Conservation (phyloP, 2,797 vertebrate species). For the Petrocephalus schoutedeni region DNA sequence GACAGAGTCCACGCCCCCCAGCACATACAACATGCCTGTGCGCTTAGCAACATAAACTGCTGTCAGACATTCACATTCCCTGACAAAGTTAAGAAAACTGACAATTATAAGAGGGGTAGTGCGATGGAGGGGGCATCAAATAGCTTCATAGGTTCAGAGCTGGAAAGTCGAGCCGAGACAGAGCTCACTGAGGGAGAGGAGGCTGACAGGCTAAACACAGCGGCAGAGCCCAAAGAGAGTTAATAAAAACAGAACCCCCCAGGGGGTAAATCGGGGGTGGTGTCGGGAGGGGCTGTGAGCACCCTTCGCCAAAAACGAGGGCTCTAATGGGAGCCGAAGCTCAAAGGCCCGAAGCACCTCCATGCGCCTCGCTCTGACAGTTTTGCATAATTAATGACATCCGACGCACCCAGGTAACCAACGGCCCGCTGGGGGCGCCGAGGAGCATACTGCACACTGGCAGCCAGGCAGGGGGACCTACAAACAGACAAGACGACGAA, state of each 20-base stretch:
- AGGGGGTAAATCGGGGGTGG: neutral
- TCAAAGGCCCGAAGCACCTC: constrained; percentile 33
- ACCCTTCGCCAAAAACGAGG: constrained; percentile 16
- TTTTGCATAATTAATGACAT: constrained; percentile 79
- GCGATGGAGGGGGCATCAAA: constrained; percentile 27
- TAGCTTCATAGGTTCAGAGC: constrained; percentile 39
- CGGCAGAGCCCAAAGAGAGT: constrained; percentile 39
- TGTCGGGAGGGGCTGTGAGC: constrained; percentile 36
- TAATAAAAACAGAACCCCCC: constrained; percentile 50
- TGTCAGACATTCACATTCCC: constrained; percentile 56
- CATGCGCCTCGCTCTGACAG: constrained; percentile 53
- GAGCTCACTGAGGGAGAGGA: constrained; percentile 29
- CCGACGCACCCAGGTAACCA: constrained; percentile 77
- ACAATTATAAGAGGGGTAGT: constrained; percentile 36
- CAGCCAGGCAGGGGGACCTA: constrained; percentile 23
- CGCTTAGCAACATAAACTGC: constrained; percentile 44
- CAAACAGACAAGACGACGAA: neutral
- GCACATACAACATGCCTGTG: neutral
- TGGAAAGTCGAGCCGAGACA: constrained; percentile 56
- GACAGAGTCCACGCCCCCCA: neutral
- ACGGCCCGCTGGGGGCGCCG: constrained; percentile 66
- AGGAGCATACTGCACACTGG: constrained; percentile 60
- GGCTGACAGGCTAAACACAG: constrained; percentile 41
- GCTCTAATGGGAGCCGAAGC: constrained; percentile 63
- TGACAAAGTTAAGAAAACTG: constrained; percentile 37